Base-by-base conservation (phyloP, 2,797 vertebrate species). In the Amphiprion clarkii region DNA sequence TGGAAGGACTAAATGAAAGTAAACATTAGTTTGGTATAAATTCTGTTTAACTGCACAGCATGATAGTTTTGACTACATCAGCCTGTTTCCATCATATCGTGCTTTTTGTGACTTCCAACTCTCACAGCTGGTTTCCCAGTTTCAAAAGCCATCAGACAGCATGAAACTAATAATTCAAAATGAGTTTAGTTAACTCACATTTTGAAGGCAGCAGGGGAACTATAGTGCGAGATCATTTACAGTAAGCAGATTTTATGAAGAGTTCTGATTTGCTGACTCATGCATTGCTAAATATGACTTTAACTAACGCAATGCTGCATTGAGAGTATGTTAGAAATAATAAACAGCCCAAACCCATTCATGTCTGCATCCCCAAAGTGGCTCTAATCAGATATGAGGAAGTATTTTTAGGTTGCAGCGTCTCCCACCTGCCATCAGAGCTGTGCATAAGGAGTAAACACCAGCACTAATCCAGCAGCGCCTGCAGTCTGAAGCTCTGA, bases 351-450 rank as follows among this genome's bases (percentile, higher is more conserved):
- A 53, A 46, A 13, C 23, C 3, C 10, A 44, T 1, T 46, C 0
- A 12, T 6, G 33, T 29, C 68, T 54, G 6, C 19, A 27, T 27
- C 16, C 14, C 62, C 56, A 7, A 55, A 11, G 21, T 29, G 13
- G 14, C 31, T 27, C 10, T 57, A 56, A 65, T 59, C 14, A 33
- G 21, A 54, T 21, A 7, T 11, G 21, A 27, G 40, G 53, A 44
- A 42, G 12, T 33, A 19, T 29, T 19, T 62, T 49, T 46, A 29
- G 44, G 23, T 49, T 60, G 40, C 51, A 49, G 5, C 13, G 6
- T 48, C 31, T 59, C 48, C 51, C 67, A 60, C 48, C 44, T 52
- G 51, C 44, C 27, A 23, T 36, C 61, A 71, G 36, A 46, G 5
- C 1, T 51, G 48, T 19, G 23, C 48, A 44, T 44, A 36, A 36